Evolutionary conservation across 2,797 vertebrate species (phyloP).

Genomic region (Botia kubotai): DNA sequence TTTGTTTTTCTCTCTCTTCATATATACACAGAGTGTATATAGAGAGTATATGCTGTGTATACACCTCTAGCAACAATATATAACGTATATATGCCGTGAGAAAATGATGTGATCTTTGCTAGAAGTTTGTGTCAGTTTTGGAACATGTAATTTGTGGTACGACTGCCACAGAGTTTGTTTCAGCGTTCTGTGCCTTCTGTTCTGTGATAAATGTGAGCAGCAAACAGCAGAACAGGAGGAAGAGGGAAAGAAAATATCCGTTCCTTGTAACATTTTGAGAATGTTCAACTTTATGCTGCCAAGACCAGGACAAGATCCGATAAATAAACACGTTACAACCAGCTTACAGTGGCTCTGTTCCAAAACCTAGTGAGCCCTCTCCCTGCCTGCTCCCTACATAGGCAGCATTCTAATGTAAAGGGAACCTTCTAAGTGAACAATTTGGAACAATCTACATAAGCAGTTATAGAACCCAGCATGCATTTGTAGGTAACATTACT

Average conservation of each 20-base stretch:
- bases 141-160: neutral
- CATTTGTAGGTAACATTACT: no score
- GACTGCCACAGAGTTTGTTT: neutral
- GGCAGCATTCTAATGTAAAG: neutral
- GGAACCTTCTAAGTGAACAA: neutral
- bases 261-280: conserved; percentile 25
- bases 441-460: neutral
- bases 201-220: conserved; percentile 20
- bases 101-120: conserved; percentile 7
- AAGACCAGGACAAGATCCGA: conserved; percentile 41
- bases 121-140: conserved; percentile 3
- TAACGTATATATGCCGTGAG: neutral
- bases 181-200: neutral
- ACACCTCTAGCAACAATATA: conserved; percentile 7
- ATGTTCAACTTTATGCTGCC: conserved; percentile 23
- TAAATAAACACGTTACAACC: conserved; percentile 38
- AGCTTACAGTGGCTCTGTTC: conserved; percentile 9
- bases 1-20: neutral
- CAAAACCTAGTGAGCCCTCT: conserved; percentile 15
- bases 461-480: no score
- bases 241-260: neutral
- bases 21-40: neutral
- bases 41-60: neutral
- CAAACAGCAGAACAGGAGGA: neutral
- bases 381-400: neutral